phyloP scores from a whole-genome alignment of 2,113 vertebrate species.

The Protobothrops mucrosquamatus region DNA sequence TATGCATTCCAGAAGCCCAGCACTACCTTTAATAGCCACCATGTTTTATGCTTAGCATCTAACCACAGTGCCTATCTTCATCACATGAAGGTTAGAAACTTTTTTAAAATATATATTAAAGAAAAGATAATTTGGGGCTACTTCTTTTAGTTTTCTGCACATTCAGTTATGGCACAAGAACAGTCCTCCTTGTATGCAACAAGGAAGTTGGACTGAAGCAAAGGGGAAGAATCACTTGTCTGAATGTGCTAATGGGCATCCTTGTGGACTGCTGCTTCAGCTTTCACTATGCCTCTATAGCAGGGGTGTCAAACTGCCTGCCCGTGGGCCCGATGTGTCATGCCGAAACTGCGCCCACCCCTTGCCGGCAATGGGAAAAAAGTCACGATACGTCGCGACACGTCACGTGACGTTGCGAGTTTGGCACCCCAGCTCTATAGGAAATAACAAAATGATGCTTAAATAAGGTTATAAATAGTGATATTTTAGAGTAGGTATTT shows the following conservation, averaged over 20 bases:
- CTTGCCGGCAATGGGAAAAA: too few species aligned
- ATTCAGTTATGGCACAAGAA: background rate
- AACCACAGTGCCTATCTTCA: background rate
- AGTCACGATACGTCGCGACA: too few species aligned
- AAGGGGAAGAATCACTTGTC: background rate
- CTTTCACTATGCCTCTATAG: background rate
- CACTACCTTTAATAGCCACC: background rate
- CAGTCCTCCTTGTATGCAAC: background rate
- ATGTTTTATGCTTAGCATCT: background rate
- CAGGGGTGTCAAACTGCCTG: too few species aligned
- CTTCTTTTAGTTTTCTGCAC: background rate
- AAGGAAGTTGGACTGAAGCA: background rate
- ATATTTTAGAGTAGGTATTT: background rate
- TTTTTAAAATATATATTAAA: background rate
- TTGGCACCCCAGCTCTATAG: too few species aligned
- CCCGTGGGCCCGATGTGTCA: too few species aligned
- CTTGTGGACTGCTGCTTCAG: background rate
- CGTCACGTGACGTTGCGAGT: too few species aligned
- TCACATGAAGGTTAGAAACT: background rate
- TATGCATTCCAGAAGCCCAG: background rate
- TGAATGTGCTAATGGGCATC: background rate
- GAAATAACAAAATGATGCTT: background rate
- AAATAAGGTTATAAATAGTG: background rate
- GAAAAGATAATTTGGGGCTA: background rate
- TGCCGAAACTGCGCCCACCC: too few species aligned